Conservation (phyloP, 2,888 invertebrate genomes). For the Amiota mariae region DNA sequence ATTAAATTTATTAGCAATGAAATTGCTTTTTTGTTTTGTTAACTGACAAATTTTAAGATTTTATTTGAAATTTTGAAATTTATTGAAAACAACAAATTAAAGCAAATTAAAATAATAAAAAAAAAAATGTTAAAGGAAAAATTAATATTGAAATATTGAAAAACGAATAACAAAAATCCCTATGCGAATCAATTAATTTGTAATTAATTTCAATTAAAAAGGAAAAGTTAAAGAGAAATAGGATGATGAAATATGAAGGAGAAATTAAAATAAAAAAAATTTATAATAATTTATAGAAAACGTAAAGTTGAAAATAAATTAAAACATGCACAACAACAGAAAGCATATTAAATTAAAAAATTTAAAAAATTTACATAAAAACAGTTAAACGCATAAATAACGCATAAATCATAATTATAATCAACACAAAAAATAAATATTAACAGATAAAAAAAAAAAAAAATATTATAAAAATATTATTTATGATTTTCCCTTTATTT, state of each 20-base stretch:
- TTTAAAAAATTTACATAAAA: conserved; percentile 32
- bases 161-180: conserved; percentile 63
- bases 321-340: not conserved
- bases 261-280: conserved; percentile 19
- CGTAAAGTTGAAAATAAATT: conserved; percentile 1
- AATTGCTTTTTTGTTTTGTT: conserved; percentile 25
- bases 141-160: conserved; percentile 30
- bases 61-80: conserved; percentile 46
- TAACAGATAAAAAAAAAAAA: conserved; percentile 31
- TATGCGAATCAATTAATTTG: conserved; percentile 74
- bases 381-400: conserved; percentile 13
- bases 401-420: conserved; percentile 29
- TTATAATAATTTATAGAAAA: conserved; percentile 29
- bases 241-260: conserved; percentile 38
- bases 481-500: conserved; percentile 27
- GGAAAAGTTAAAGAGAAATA: conserved; percentile 39
- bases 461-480: conserved; percentile 21
- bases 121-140: conserved; percentile 38
- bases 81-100: conserved; percentile 44
- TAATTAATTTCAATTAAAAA: conserved; percentile 71
- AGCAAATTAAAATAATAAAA: conserved; percentile 31
- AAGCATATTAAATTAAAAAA: conserved; percentile 35
- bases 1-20: conserved; percentile 29
- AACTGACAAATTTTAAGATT: conserved; percentile 31
- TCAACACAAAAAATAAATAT: conserved; percentile 6